Percentiles rank a stretch among this genome's conserved stretches.
These are phyloP conservation scores for Callimorpha dominula DNA, from an alignment of 2,888 invertebrate species.

Conservation along the genomic window DNA sequence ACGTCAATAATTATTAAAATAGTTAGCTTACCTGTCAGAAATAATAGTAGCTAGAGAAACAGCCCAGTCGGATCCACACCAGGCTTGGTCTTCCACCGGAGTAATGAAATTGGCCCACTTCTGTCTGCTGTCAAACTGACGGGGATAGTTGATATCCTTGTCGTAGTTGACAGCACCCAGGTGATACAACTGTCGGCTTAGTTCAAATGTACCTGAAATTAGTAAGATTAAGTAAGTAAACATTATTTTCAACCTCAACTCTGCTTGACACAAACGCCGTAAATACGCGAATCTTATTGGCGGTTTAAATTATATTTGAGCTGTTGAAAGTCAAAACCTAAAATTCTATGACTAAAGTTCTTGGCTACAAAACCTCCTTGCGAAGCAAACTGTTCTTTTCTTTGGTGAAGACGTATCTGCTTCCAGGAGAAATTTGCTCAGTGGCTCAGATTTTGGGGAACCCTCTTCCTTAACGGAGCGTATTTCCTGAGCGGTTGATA, in stretches of 20 bases:
- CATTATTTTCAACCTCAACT: not conserved
- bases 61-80: constrained; percentile 98
- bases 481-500: too few relatives aligned
- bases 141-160: constrained; percentile 88
- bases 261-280: not conserved
- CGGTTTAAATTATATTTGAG: not conserved
- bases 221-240: not conserved
- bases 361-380: not conserved
- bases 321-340: not conserved
- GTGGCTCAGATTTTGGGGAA: too few relatives aligned
- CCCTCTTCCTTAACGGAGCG: too few relatives aligned
- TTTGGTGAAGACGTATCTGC: too few relatives aligned
- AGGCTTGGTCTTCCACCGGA: constrained; percentile 90
- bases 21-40: constrained; percentile 88
- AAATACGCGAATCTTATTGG: not conserved
- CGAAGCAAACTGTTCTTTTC: too few relatives aligned
- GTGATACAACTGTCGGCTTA: constrained; percentile 78
- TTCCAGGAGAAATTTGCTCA: too few relatives aligned
- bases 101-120: constrained; percentile 92
- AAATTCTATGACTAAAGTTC: not conserved
- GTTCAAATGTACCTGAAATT: constrained; percentile 82
- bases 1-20: too few relatives aligned
- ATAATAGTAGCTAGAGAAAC: constrained; percentile 94
- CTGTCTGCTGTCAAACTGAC: constrained; percentile 91
- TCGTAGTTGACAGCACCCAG: constrained; percentile 89